These are phyloP conservation scores for Drosophila nikananu DNA, from an alignment of 1,140 invertebrate genomes.

Conservation along the genomic window DNA sequence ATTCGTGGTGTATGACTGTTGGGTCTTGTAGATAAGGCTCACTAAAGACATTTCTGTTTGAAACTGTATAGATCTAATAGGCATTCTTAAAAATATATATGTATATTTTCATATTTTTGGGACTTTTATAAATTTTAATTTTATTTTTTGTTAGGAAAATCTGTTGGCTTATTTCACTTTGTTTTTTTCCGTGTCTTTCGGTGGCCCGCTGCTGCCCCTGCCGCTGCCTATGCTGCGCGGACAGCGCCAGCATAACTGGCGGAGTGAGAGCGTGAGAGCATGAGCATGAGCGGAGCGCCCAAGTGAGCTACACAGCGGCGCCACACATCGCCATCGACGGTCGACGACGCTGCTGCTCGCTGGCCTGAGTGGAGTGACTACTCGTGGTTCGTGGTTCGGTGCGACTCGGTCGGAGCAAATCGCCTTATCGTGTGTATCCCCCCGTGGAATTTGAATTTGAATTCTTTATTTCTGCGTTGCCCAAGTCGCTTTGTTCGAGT, in stretches of 20 bases:
- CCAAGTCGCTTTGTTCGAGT: constrained; percentile 5
- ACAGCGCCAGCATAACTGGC: constrained; percentile 48
- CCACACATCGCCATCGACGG: constrained; percentile 72
- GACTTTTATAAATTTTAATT: not conserved
- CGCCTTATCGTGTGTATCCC: constrained; percentile 53
- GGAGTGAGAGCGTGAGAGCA: constrained; percentile 51
- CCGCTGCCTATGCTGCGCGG: constrained; percentile 38
- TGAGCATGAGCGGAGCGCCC: constrained; percentile 43
- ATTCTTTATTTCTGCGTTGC: constrained; percentile 20
- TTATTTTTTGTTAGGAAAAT: not conserved
- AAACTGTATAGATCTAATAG: too few species aligned
- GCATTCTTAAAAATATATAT: not conserved
- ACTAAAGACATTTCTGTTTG: not conserved
- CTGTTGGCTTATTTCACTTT: not conserved
- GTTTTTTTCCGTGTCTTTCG: constrained; percentile 1
- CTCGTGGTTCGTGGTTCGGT: constrained; percentile 53
- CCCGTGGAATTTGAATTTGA: constrained; percentile 23
- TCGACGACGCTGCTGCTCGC: constrained; percentile 36
- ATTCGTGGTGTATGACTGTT: not conserved
- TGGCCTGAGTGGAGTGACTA: constrained; percentile 29
- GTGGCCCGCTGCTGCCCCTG: constrained; percentile 16
- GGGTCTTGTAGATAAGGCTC: not conserved
- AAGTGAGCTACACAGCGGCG: constrained; percentile 73
- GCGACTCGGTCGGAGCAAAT: constrained; percentile 20
- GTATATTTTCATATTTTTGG: not conserved